A percentile compares a stretch with the other conserved stretches of the same genome.
These are phyloP conservation scores for Myotis lucifugus DNA, from an alignment of 2,113 vertebrate genomes.

Conservation along the genomic window DNA sequence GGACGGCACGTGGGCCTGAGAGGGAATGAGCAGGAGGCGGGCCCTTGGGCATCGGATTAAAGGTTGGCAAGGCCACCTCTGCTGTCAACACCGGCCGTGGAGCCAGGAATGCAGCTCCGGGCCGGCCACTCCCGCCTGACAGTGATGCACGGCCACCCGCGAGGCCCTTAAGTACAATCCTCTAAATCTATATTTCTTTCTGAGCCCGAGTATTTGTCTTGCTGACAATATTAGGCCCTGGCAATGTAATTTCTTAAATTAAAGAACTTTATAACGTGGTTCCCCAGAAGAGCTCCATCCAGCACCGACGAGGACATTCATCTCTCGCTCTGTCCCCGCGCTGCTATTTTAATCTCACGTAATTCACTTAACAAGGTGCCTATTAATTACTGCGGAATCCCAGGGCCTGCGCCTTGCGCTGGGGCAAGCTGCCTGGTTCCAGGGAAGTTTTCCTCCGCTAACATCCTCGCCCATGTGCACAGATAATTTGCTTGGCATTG, in stretches of 20 bases:
- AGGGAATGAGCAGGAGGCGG: neutral
- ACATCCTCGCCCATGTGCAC: neutral
- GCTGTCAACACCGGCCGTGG: neutral
- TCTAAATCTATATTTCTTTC: slow-evolving; percentile 65
- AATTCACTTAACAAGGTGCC: slow-evolving; percentile 60
- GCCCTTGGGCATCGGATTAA: rapidly evolving
- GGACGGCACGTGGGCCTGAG: rapidly evolving
- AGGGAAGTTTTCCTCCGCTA: neutral
- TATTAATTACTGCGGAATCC: slow-evolving; percentile 65
- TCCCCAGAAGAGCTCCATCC: slow-evolving; percentile 28
- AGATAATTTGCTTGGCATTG: neutral
- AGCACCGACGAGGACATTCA: slow-evolving; percentile 47
- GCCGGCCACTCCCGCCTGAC: neutral
- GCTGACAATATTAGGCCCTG: slow-evolving; percentile 66
- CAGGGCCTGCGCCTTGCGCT: neutral
- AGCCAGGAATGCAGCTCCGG: neutral
- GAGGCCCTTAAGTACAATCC: slow-evolving; percentile 34
- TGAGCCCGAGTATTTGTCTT: slow-evolving; percentile 67
- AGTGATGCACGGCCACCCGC: slow-evolving; percentile 12
- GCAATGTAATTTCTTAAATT: slow-evolving; percentile 76
- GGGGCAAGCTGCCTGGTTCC: neutral
- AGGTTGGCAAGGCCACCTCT: neutral
- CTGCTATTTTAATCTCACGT: slow-evolving; percentile 66
- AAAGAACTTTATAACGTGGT: slow-evolving; percentile 65
- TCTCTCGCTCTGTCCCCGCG: slow-evolving; percentile 39